Percentiles rank a stretch among this genome's conserved stretches.
Evolutionary conservation across 2,888 invertebrate species (phyloP).

Genomic region (Drosophila sordidapex): DNA sequence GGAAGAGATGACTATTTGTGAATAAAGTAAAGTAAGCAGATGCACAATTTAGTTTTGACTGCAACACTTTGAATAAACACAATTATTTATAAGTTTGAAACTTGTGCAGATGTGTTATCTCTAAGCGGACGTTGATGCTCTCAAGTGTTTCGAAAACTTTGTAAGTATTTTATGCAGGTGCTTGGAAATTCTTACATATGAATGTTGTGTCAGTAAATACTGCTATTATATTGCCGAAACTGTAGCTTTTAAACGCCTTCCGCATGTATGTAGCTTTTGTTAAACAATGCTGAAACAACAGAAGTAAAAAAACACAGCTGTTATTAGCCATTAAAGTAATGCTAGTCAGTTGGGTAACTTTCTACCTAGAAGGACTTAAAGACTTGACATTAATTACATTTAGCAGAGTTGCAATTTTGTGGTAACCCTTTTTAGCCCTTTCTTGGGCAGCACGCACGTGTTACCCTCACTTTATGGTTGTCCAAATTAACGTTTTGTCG

Average conservation of each 20-base stretch:
- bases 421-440: constrained; percentile 30
- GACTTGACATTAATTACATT: constrained; percentile 40
- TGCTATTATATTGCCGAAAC: not conserved
- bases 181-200: not conserved
- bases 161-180: constrained; percentile 1
- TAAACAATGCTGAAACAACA: not conserved
- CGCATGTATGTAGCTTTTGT: not conserved
- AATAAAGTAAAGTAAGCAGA: too few relatives aligned
- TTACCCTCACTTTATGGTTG: constrained; percentile 28
- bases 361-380: constrained; percentile 4
- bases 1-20: too few relatives aligned
- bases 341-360: not conserved
- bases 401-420: constrained; percentile 22
- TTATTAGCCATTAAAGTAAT: not conserved
- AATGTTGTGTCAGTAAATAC: not conserved
- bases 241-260: not conserved
- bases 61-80: too few relatives aligned
- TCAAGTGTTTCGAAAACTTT: not conserved
- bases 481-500: constrained; percentile 42
- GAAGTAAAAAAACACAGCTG: not conserved
- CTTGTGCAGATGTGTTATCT: not conserved
- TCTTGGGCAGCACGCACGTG: constrained; percentile 31
- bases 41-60: too few relatives aligned
- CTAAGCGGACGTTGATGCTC: not conserved
- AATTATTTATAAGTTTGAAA: not conserved